Conservation (phyloP, 2,888 invertebrate species). For the Mesopsocus fuscifrons region DNA sequence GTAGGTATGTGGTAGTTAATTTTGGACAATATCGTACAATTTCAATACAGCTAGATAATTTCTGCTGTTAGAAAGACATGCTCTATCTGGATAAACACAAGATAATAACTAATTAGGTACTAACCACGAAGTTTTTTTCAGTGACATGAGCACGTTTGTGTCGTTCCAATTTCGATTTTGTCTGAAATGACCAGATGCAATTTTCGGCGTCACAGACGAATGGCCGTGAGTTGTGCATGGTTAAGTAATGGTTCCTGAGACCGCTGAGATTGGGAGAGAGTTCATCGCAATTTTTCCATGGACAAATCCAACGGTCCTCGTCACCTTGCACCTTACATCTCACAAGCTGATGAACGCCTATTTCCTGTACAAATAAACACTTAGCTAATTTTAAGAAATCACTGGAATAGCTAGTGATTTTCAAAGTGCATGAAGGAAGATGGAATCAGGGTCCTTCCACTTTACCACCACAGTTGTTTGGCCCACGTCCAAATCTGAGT, state of each 20-base stretch:
- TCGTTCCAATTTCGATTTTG: background rate
- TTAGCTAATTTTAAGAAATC: too few relatives aligned
- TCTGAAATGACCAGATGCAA: slow-evolving; percentile 3
- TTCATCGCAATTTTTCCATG: background rate
- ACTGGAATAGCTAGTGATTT: too few relatives aligned
- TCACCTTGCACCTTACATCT: background rate
- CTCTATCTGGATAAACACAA: too few relatives aligned
- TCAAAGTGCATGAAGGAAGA: too few relatives aligned
- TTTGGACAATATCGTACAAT: too few relatives aligned
- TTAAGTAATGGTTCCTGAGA: slow-evolving; percentile 2
- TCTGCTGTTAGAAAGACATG: too few relatives aligned
- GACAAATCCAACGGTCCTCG: background rate
- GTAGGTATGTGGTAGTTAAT: too few relatives aligned
- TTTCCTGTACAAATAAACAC: background rate
- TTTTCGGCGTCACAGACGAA: slow-evolving; percentile 2
- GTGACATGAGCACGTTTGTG: slow-evolving; percentile 1
- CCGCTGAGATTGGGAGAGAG: background rate
- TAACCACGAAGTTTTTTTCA: slow-evolving; percentile 1
- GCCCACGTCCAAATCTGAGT: too few relatives aligned
- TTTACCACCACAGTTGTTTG: too few relatives aligned
- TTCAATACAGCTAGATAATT: too few relatives aligned
- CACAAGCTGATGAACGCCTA: background rate
- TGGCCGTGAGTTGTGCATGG: background rate
- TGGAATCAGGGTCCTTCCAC: too few relatives aligned
- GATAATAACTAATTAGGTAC: background rate